These are phyloP conservation scores for Agrypnus murinus DNA, from an alignment of 2,888 invertebrate species.

Conservation along the genomic window DNA sequence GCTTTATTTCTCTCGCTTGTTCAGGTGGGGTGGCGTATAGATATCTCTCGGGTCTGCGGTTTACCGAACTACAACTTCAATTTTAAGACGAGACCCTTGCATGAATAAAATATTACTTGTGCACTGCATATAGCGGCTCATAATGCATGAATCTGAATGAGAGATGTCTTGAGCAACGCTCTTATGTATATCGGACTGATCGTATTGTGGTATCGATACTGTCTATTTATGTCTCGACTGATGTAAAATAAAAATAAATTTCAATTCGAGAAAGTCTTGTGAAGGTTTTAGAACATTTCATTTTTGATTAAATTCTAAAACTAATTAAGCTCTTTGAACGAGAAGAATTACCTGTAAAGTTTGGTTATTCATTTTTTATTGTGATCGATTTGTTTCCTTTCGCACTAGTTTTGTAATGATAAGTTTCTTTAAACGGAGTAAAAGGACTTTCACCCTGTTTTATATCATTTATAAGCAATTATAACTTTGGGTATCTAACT, in stretches of 20 bases:
- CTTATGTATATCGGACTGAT: slow-evolving; percentile 1
- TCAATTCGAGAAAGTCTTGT: background rate
- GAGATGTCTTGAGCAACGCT: background rate
- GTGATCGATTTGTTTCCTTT: too few relatives aligned
- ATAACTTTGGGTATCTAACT: too few relatives aligned
- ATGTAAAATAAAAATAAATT: background rate
- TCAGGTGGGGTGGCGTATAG: slow-evolving; percentile 43
- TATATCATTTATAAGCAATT: too few relatives aligned
- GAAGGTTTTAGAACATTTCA: background rate
- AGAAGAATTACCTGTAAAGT: background rate
- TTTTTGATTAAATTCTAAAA: slow-evolving; percentile 3
- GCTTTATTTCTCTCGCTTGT: slow-evolving; percentile 44
- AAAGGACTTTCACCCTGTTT: too few relatives aligned
- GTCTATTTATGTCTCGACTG: background rate
- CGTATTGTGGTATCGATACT: background rate
- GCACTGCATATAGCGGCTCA: slow-evolving; percentile 31
- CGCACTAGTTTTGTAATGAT: too few relatives aligned
- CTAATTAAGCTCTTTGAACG: slow-evolving; percentile 1
- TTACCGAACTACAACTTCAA: slow-evolving; percentile 29
- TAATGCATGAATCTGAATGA: slow-evolving; percentile 30
- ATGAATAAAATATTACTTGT: slow-evolving; percentile 35
- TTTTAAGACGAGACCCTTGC: slow-evolving; percentile 32
- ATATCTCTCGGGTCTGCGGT: slow-evolving; percentile 22
- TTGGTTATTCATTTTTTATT: background rate
- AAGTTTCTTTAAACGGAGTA: too few relatives aligned